phyloP scores from a whole-genome alignment of 2,113 vertebrate species.

The Malurus alboscapulatus region DNA sequence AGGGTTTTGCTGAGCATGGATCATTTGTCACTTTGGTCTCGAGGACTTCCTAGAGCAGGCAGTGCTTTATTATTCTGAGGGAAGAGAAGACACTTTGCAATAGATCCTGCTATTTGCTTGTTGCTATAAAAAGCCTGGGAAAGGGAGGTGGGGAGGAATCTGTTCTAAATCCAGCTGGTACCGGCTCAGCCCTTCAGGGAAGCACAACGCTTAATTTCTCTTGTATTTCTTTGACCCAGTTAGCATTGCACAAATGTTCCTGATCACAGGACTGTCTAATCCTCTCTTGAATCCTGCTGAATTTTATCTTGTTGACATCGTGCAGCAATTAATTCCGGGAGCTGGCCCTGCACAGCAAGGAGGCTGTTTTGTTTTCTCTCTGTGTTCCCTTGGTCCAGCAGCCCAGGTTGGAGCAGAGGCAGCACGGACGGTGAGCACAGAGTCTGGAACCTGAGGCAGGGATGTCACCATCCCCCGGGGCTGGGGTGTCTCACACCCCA shows the following conservation, averaged over 20 bases:
- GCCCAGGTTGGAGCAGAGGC: neutral
- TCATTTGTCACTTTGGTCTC: neutral
- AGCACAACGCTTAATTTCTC: neutral
- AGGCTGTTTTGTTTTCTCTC: neutral
- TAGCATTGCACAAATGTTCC: slow-evolving; percentile 30
- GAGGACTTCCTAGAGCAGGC: neutral
- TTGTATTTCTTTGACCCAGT: slow-evolving; percentile 57
- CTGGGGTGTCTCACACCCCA: neutral
- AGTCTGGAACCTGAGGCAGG: neutral
- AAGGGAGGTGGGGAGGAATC: neutral
- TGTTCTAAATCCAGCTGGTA: slow-evolving; percentile 27
- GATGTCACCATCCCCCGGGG: neutral
- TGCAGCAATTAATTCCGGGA: slow-evolving; percentile 15
- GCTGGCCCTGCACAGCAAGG: neutral
- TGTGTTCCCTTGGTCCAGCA: neutral
- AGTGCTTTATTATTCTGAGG: neutral
- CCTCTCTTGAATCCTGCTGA: slow-evolving; percentile 6
- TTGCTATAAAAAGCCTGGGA: slow-evolving; percentile 1
- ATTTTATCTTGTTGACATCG: slow-evolving; percentile 42
- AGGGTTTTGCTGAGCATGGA: neutral
- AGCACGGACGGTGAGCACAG: fast-evolving
- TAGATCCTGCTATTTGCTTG: slow-evolving; percentile 1
- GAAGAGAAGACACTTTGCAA: neutral
- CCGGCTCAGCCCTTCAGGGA: slow-evolving; percentile 39
- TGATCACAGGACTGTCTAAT: slow-evolving; percentile 51